Base-by-base conservation (phyloP, 2,888 invertebrate species). In the Callyntrura sp. region DNA sequence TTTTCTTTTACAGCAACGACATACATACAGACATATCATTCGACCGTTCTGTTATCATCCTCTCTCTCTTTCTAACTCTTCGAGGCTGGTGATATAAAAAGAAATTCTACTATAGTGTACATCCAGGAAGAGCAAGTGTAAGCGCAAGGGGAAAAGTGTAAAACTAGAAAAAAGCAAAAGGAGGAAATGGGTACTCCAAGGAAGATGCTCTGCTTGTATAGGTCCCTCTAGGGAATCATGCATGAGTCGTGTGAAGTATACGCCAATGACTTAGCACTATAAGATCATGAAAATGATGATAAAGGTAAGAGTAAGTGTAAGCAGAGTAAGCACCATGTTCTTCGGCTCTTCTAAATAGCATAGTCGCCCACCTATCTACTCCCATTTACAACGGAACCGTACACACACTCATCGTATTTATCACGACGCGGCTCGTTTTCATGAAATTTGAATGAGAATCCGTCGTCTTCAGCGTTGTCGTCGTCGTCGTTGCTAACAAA, bases 401-500 rank as follows among this genome's bases (percentile, higher is more conserved):
- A 62, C 23, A 35, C 68, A 35, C n/a, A 68, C 2, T 35, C 28
- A n/a, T n/a, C 4, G 14, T 68, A 68, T 68, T 62, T n/a, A 65
- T 25, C 5, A 12, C 14, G 68, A 8, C 5, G 48, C 25, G 35
- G 48, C 79, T 86, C 60, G 79, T 81, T 81, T 83, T 88, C 88
- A 88, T 83, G 83, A 88, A 88, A 82, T 82, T 88, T 88, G 82
- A 83, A 88, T 83, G 82, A 88, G 83, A 83, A 88, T n/a, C n/a
- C n/a, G n/a, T n/a, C n/a, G n/a, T n/a, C n/a, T n/a, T n/a, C n/a
- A n/a, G n/a, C n/a, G n/a, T n/a, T n/a, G n/a, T n/a, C n/a, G n/a
- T n/a, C n/a, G 55, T 73, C 81, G 87, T 65, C 65, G 65, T 87
- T 81, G 65, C 85, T 86, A 81, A 87, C 87, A 87, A 81, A 87